Conservation (phyloP, 2,888 invertebrate genomes). For the Lasioglossum lativentre region DNA sequence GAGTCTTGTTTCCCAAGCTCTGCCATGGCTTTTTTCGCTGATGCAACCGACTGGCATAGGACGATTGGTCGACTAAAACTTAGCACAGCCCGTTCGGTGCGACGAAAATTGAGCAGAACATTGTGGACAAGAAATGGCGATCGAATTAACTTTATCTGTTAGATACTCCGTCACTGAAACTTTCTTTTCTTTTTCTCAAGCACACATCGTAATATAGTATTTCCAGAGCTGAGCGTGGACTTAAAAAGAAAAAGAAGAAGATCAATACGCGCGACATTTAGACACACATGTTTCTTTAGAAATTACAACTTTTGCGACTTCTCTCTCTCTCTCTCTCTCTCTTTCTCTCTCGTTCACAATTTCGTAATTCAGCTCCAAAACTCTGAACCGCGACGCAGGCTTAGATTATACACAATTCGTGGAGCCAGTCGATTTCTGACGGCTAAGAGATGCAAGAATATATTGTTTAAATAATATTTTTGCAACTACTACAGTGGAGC, state of each 20-base stretch:
- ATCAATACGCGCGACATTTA: conserved; percentile 42
- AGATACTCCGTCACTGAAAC: conserved; percentile 21
- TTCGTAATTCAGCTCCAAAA: conserved; percentile 40
- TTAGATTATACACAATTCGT: conserved; percentile 54
- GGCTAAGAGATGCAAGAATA: conserved; percentile 72
- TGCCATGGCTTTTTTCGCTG: conserved; percentile 65
- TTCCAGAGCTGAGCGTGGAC: conserved; percentile 31
- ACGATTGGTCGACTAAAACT: conserved; percentile 68
- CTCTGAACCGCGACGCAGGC: conserved; percentile 46
- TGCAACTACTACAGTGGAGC: conserved; percentile 71
- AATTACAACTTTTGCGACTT: conserved; percentile 38
- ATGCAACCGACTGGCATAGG: conserved; percentile 67
- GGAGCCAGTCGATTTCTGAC: conserved; percentile 61
- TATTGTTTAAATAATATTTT: conserved; percentile 71
- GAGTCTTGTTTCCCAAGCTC: conserved; percentile 66
- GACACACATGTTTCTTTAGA: conserved; percentile 32
- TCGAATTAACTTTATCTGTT: conserved; percentile 56
- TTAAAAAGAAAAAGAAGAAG: conserved; percentile 24
- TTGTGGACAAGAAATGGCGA: conserved; percentile 70
- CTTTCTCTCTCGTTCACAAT: neutral
- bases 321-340: neutral
- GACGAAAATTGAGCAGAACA: conserved; percentile 77
- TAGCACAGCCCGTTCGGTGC: conserved; percentile 73
- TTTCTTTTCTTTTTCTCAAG: conserved; percentile 38
- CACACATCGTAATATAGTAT: conserved; percentile 34